Conservation (phyloP, 2,797 vertebrate genomes). For the Coregonus sp. region DNA sequence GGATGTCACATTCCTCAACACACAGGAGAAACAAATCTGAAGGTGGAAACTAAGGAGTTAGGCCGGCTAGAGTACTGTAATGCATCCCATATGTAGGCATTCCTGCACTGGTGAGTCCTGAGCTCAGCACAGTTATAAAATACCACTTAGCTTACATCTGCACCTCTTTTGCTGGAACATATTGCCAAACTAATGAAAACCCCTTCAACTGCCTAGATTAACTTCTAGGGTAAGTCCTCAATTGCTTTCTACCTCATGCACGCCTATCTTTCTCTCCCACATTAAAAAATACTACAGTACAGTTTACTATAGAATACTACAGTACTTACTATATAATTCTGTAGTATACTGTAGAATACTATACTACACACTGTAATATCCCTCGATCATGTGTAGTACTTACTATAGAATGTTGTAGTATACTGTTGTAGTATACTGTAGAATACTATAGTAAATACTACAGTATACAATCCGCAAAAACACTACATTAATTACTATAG, state of each 20-base stretch:
- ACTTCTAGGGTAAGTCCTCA: constrained; percentile 62
- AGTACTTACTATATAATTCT: too few species aligned
- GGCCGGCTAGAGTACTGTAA: constrained; percentile 31
- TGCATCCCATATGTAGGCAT: constrained; percentile 55
- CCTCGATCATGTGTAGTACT: too few species aligned
- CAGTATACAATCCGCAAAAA: too few species aligned
- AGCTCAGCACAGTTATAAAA: constrained; percentile 58
- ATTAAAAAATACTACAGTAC: background rate
- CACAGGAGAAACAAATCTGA: constrained; percentile 13
- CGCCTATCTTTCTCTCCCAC: constrained; percentile 36
- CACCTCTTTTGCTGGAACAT: constrained; percentile 57
- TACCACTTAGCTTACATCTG: constrained; percentile 67
- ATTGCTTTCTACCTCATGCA: constrained; percentile 59
- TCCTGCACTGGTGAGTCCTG: constrained; percentile 44
- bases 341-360: too few species aligned
- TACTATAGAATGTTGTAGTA: too few species aligned
- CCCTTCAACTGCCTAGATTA: constrained; percentile 64
- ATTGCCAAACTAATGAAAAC: constrained; percentile 68
- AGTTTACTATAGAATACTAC: too few species aligned
- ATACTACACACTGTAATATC: too few species aligned
- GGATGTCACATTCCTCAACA: constrained; percentile 26
- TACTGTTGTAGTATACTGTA: too few species aligned
- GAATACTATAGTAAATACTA: too few species aligned
- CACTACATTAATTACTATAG: too few species aligned
- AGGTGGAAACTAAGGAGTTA: constrained; percentile 24